Conservation (phyloP, 1,140 invertebrate genomes). For the Piezodorus guildinii region DNA sequence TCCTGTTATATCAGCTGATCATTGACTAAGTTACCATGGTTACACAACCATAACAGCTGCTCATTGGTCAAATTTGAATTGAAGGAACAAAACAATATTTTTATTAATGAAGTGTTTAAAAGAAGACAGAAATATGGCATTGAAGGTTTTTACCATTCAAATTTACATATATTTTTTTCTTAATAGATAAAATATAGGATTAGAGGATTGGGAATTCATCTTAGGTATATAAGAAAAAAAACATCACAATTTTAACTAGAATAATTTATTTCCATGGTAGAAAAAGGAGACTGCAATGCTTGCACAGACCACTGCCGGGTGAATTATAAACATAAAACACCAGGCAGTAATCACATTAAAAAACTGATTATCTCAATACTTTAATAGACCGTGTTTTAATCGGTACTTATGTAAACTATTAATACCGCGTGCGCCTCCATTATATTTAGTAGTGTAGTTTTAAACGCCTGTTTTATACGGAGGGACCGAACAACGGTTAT, state of each 20-base stretch:
- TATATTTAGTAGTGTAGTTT: constrained; percentile 5
- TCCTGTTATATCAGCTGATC: no score
- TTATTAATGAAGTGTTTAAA: no score
- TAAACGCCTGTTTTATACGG: constrained; percentile 9
- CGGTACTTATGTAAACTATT: constrained; percentile 5
- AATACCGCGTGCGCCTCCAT: constrained; percentile 11
- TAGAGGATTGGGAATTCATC: not conserved
- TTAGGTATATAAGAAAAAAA: constrained; percentile 12
- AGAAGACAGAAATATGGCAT: no score
- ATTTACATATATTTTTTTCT: no score
- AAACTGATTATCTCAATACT: constrained; percentile 23
- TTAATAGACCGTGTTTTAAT: constrained; percentile 5
- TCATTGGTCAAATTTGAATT: no score
- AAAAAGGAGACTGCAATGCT: constrained; percentile 32
- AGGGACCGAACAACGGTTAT: constrained; percentile 4
- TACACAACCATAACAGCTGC: no score
- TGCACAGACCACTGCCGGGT: constrained; percentile 26
- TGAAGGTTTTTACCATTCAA: no score
- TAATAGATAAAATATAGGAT: no score
- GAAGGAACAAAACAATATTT: no score
- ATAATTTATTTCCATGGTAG: constrained; percentile 32
- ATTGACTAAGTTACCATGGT: no score
- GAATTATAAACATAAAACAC: constrained; percentile 3
- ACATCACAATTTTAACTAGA: constrained; percentile 29
- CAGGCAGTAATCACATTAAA: constrained; percentile 13